Evolutionary conservation across 2,113 vertebrate genomes (phyloP), one percentile per base, ranked within the genome.

Genomic region (Coracopsis vasa): DNA sequence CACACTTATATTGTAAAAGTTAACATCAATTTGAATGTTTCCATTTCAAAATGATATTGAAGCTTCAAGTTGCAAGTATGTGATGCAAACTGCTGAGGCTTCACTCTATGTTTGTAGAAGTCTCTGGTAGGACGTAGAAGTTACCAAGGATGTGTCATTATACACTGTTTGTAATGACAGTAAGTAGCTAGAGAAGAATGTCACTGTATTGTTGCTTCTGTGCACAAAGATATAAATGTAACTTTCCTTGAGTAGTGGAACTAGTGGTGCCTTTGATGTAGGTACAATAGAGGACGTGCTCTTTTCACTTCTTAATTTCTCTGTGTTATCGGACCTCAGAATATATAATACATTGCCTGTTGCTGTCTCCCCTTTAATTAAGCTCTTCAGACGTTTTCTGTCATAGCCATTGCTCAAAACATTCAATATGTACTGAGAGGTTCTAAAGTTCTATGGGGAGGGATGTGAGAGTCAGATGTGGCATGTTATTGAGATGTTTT

Each of bases 271-370:
- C 17, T 47, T 70, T 56, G 44, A 31, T 86, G 25, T 66, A n/a
- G 41, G 27, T 15, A n/a, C 27, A 37, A 11, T 4, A 64, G 35
- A 39, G 53, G 11, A 15, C 8, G 3, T 0, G 0, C 1, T 31
- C 33, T 62, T 58, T 37, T 51, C 2, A 41, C 56, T 50, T 24
- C 31, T 29, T 74, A 33, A 60, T 45, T 67, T 87, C 21, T 47
- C 11, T 50, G 18, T 0, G 0, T 31, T 69, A 12, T 35, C 9
- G 21, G 66, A 28, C 48, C 31, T 61, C n/a, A 60, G 56, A 19
- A 72, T 53, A 51, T 31, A n/a, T 41, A 19, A 31, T 3, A 6
- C 28, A 15, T 47, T 42, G 6, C 53, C 16, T 83, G 27, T 89
- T 27, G 16, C 23, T 80, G 44, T 25, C 15, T 58, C 17, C 15